Conservation (phyloP, 1,140 invertebrate species). For the Lordiphosa clarofinis region DNA sequence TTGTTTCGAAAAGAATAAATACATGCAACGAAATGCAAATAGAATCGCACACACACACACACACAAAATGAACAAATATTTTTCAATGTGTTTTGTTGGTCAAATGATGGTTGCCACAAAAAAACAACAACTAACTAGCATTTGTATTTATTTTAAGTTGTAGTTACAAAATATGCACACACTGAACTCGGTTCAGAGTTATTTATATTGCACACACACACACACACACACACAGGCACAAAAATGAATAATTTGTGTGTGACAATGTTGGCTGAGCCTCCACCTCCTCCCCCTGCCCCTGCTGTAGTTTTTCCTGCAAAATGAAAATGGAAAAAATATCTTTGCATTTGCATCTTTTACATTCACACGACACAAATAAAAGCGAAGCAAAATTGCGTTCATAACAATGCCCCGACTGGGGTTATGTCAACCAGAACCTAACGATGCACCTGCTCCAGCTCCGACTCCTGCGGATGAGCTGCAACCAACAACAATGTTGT, state of each 20-base stretch:
- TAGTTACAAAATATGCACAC: conserved; percentile 68
- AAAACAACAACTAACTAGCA: conserved; percentile 39
- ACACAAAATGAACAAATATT: conserved; percentile 48
- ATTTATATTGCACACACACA: conserved; percentile 49
- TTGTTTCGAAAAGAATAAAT: conserved; percentile 55
- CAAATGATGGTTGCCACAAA: conserved; percentile 31
- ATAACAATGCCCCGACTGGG: conserved; percentile 45
- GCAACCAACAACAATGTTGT: background rate
- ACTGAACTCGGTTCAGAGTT: conserved; percentile 43
- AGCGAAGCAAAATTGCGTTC: conserved; percentile 43
- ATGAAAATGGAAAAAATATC: conserved; percentile 68
- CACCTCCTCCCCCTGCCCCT: too few relatives aligned
- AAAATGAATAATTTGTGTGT: conserved; percentile 63
- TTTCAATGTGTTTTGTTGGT: conserved; percentile 45
- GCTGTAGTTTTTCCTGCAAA: conserved; percentile 27
- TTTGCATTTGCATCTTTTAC: conserved; percentile 71
- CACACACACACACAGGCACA: conserved; percentile 26
- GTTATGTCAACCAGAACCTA: conserved; percentile 49
- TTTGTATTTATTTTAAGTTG: conserved; percentile 71
- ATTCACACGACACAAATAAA: conserved; percentile 54
- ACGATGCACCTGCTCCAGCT: conserved; percentile 16
- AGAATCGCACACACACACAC: conserved; percentile 13
- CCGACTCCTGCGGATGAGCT: conserved; percentile 10
- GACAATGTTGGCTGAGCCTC: conserved; percentile 55
- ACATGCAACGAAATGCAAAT: conserved; percentile 26